These are phyloP conservation scores for Turdus rufiventris DNA, from an alignment of 2,113 vertebrate species.

Conservation along the genomic window DNA sequence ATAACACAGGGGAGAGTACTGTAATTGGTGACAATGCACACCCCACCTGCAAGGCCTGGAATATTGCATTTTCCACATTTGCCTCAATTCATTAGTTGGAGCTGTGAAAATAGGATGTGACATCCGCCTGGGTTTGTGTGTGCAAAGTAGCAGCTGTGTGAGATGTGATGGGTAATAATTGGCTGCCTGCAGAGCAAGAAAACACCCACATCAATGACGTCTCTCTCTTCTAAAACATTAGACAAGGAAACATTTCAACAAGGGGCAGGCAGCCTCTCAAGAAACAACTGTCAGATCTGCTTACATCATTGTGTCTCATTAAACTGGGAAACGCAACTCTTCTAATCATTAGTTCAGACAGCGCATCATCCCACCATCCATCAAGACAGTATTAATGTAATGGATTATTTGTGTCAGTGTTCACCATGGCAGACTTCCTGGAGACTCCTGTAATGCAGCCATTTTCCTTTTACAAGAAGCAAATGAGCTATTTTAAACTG, in stretches of 20 bases:
- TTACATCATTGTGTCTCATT: constrained; percentile 40
- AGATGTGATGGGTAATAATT: constrained; percentile 45
- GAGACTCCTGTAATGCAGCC: neutral
- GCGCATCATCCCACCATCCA: neutral
- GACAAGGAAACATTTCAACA: constrained; percentile 18
- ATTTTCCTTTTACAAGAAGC: neutral
- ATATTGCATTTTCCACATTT: neutral
- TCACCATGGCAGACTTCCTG: neutral
- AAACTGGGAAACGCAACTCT: constrained; percentile 4
- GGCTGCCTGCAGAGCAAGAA: constrained; percentile 50
- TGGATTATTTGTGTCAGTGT: neutral
- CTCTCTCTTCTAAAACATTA: constrained; percentile 3
- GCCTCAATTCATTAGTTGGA: neutral
- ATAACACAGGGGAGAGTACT: neutral
- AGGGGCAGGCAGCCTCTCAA: neutral
- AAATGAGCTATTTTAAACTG: neutral
- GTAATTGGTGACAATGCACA: neutral
- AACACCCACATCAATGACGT: constrained; percentile 21
- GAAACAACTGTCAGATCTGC: constrained; percentile 33
- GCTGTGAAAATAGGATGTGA: constrained; percentile 29
- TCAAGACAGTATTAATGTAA: neutral
- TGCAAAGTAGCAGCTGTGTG: constrained; percentile 27
- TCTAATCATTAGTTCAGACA: constrained; percentile 42
- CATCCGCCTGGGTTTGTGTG: neutral
- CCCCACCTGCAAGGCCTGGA: neutral